phyloP scores from a whole-genome alignment of 2,888 invertebrate species.

The Troides helena region DNA sequence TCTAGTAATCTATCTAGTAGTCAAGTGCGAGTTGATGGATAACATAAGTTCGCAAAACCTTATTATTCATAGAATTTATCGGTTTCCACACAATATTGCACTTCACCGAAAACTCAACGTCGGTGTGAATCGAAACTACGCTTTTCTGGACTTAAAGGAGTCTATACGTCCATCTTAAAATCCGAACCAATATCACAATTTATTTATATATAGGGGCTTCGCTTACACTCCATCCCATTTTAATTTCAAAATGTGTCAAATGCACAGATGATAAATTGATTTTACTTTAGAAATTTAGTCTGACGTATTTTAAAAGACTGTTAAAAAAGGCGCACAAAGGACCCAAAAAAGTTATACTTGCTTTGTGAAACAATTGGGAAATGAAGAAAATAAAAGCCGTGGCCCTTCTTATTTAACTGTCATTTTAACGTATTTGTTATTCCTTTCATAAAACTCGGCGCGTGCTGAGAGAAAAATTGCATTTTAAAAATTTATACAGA shows the following conservation, averaged over 20 bases:
- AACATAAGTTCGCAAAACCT: too few species aligned
- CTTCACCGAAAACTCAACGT: too few species aligned
- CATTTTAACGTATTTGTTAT: constrained; percentile 73
- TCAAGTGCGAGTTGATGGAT: too few species aligned
- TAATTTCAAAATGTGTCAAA: constrained; percentile 9
- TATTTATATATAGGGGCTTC: too few species aligned
- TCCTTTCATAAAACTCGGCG: constrained; percentile 65
- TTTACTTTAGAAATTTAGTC: background rate
- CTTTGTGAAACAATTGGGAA: constrained; percentile 23
- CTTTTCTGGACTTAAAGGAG: too few species aligned
- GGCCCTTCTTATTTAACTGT: constrained; percentile 22
- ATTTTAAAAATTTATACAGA: constrained; percentile 26
- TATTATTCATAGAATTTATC: too few species aligned
- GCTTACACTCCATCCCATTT: background rate
- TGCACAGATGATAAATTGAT: background rate
- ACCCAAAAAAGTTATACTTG: constrained; percentile 5
- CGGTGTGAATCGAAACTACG: too few species aligned
- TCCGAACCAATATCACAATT: too few species aligned
- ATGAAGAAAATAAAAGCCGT: constrained; percentile 23
- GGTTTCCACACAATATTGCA: too few species aligned
- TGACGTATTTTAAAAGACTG: constrained; percentile 7
- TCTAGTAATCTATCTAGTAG: too few species aligned
- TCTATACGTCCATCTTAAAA: too few species aligned
- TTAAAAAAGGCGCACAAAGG: constrained; percentile 15
- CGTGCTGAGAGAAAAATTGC: constrained; percentile 52